phyloP scores from a whole-genome alignment of 2,888 invertebrate genomes.

The Agriopis marginaria region DNA sequence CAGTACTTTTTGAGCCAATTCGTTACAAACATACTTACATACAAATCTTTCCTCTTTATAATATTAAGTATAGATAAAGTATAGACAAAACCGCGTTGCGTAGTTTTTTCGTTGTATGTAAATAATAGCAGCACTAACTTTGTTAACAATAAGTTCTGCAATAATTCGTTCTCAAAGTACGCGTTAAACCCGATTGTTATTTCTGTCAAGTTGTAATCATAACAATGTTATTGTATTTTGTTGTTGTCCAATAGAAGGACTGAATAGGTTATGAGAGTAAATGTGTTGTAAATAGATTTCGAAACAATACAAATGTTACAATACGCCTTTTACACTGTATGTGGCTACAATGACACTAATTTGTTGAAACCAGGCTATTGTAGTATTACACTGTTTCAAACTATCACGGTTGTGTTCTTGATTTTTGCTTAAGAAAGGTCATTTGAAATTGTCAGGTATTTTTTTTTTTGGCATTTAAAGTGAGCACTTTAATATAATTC shows the following conservation, averaged over 20 bases:
- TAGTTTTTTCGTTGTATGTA: too few species aligned
- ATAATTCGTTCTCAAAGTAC: neutral
- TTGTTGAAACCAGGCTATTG: neutral
- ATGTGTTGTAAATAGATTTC: neutral
- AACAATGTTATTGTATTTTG: conserved; percentile 3
- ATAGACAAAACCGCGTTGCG: neutral
- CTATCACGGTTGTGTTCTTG: too few species aligned
- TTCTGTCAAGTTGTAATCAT: conserved; percentile 17
- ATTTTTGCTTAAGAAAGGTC: too few species aligned
- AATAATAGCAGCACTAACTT: neutral
- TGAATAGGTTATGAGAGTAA: conserved; percentile 1
- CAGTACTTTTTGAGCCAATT: too few species aligned
- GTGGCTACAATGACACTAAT: neutral
- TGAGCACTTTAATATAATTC: too few species aligned
- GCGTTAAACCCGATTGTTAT: conserved; percentile 25
- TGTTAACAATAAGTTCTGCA: neutral
- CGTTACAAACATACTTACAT: too few species aligned
- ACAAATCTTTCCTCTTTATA: too few species aligned
- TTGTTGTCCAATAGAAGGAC: neutral
- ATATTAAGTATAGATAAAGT: too few species aligned
- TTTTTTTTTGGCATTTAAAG: too few species aligned
- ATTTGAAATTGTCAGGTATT: too few species aligned
- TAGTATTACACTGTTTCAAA: too few species aligned
- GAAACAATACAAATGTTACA: neutral
- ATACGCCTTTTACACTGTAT: neutral